phyloP scores from a whole-genome alignment of 2,797 vertebrate species.

The Hoplostethus mediterraneus region DNA sequence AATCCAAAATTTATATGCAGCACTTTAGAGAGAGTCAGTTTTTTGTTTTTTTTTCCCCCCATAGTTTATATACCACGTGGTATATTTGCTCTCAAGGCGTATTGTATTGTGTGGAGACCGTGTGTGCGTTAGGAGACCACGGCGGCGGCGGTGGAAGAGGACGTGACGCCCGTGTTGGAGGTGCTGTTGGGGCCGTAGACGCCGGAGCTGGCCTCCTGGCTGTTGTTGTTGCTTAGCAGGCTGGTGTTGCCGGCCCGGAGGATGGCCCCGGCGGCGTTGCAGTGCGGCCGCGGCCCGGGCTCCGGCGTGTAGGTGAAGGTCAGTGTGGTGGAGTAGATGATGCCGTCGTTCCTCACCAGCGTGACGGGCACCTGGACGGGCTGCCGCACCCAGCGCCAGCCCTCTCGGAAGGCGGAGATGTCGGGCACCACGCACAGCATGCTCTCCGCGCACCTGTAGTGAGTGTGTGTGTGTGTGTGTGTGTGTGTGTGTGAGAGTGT shows the following conservation, averaged over 20 bases:
- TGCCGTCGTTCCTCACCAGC: constrained; percentile 97
- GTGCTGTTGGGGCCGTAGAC: constrained; percentile 86
- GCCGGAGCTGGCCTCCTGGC: constrained; percentile 69
- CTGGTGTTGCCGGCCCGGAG: constrained; percentile 90
- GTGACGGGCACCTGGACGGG: constrained; percentile 99
- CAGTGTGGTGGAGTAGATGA: constrained; percentile 99
- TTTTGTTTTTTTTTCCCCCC: constrained; percentile 69
- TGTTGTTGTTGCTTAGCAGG: constrained; percentile 88
- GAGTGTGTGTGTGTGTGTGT: background rate
- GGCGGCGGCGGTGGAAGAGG: constrained; percentile 88
- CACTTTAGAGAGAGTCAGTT: constrained; percentile 87
- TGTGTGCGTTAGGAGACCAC: constrained; percentile 95
- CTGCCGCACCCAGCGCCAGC: constrained; percentile 99
- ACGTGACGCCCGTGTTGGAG: constrained; percentile 87
- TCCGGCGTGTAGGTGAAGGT: constrained; percentile 99
- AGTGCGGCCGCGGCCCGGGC: constrained; percentile 96
- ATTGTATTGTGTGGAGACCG: constrained; percentile 39
- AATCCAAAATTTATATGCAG: constrained; percentile 82
- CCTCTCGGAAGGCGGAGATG: constrained; percentile 99
- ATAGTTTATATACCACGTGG: constrained; percentile 67
- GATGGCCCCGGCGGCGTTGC: constrained; percentile 97
- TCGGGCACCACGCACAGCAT: constrained; percentile 99
- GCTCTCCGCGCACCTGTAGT: constrained; percentile 94
- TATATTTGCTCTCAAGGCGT: constrained; percentile 71
- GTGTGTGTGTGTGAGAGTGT: background rate